Conservation (phyloP, 2,797 vertebrate species). For the Nannoperca australis region DNA sequence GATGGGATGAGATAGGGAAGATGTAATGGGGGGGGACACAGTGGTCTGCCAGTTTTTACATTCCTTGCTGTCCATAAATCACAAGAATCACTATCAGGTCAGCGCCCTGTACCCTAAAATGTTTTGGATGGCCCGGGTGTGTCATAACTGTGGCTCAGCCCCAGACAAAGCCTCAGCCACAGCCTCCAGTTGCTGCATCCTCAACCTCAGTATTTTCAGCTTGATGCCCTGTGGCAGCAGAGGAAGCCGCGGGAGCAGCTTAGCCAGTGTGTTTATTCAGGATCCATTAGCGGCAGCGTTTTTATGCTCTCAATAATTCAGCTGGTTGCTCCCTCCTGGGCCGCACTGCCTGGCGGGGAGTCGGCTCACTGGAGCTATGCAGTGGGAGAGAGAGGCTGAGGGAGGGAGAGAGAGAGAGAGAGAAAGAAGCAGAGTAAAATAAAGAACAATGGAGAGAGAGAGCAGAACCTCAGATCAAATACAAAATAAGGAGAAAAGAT, state of each 20-base stretch:
- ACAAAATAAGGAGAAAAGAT: slow-evolving; percentile 43
- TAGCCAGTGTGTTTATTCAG: slow-evolving; percentile 85
- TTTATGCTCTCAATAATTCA: slow-evolving; percentile 88
- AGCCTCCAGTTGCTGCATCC: slow-evolving; percentile 55
- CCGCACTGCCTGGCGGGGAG: slow-evolving; percentile 73
- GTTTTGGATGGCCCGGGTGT: slow-evolving; percentile 10
- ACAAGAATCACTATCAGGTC: slow-evolving; percentile 26
- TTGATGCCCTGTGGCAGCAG: slow-evolving; percentile 72
- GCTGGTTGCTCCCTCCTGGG: slow-evolving; percentile 80
- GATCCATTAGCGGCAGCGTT: slow-evolving; percentile 85
- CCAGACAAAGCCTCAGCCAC: slow-evolving; percentile 54
- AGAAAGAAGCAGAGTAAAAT: slow-evolving; percentile 26
- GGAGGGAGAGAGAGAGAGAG: slow-evolving; percentile 53
- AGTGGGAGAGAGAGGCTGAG: slow-evolving; percentile 53
- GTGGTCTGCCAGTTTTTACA: slow-evolving; percentile 7
- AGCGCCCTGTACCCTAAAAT: slow-evolving; percentile 9
- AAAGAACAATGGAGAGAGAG: slow-evolving; percentile 47
- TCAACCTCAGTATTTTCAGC: slow-evolving; percentile 71
- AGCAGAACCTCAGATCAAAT: slow-evolving; percentile 43
- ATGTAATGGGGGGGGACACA: neutral
- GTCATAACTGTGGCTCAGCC: slow-evolving; percentile 49
- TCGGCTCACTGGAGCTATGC: slow-evolving; percentile 76
- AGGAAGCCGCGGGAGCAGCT: slow-evolving; percentile 74
- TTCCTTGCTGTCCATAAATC: slow-evolving; percentile 27
- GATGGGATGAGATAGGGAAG: neutral